phyloP scores from a whole-genome alignment of 2,888 invertebrate genomes.

The Synanthedon tipuliformis region DNA sequence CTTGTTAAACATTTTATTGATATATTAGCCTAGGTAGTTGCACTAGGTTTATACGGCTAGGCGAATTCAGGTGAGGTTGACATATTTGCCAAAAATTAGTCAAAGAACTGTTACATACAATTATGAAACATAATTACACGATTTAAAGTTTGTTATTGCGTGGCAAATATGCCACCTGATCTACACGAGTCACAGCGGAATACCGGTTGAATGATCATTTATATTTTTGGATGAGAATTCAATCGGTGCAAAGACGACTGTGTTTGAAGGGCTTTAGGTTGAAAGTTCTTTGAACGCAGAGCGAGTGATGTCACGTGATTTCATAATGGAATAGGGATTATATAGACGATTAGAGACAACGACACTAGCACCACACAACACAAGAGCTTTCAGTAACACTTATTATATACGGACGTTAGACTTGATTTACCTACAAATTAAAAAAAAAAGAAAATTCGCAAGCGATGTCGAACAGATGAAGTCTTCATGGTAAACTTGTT shows the following conservation, averaged over 20 bases:
- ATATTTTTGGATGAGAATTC: conserved; percentile 7
- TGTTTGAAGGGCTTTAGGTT: background rate
- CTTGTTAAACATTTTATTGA: conserved; percentile 47
- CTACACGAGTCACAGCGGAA: background rate
- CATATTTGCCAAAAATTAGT: conserved; percentile 1
- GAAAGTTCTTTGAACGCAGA: background rate
- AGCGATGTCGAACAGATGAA: background rate
- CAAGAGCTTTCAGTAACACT: conserved; percentile 45
- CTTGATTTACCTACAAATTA: background rate
- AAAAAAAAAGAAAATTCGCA: background rate
- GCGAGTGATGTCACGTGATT: background rate
- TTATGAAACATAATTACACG: no score
- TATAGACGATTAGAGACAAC: conserved; percentile 62
- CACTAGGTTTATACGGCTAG: conserved; percentile 40
- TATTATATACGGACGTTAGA: background rate
- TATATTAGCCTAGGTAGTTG: conserved; percentile 44
- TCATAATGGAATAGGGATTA: conserved; percentile 13
- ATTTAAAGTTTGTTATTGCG: no score
- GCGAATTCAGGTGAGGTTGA: background rate
- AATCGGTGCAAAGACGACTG: conserved; percentile 3
- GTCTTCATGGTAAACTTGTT: no score
- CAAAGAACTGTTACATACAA: no score
- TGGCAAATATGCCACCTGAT: background rate
- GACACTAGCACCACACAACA: conserved; percentile 53
- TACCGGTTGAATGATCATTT: conserved; percentile 8